phyloP scores from a whole-genome alignment of 2,888 invertebrate species.

The Rhimphoctona megacephalus region DNA sequence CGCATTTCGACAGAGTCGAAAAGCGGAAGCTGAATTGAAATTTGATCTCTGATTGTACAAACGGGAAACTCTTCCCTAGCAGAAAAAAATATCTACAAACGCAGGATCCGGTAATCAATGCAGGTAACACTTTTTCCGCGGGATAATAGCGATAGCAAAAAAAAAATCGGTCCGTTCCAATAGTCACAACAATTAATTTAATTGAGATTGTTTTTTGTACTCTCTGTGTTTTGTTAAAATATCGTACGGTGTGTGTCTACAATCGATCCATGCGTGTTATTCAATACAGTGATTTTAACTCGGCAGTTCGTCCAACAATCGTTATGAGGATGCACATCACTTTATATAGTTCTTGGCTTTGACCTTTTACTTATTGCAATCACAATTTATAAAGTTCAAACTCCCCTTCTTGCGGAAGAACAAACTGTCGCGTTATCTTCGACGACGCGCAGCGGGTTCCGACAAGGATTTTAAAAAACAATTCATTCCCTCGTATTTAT shows the following conservation, averaged over 20 bases:
- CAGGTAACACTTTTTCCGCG: slow-evolving; percentile 10
- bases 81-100: neutral
- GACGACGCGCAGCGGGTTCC: neutral
- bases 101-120: neutral
- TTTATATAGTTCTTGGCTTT: neutral
- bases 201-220: slow-evolving; percentile 59
- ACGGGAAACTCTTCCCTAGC: neutral
- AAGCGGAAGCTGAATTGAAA: slow-evolving; percentile 18
- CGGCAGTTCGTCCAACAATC: neutral
- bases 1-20: neutral
- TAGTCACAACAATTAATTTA: slow-evolving; percentile 73
- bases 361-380: slow-evolving; percentile 31
- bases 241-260: neutral
- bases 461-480: neutral
- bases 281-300: neutral
- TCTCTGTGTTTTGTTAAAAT: slow-evolving; percentile 47
- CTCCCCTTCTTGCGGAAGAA: neutral
- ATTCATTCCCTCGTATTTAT: neutral
- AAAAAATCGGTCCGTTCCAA: slow-evolving; percentile 60
- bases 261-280: neutral
- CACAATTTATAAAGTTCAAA: slow-evolving; percentile 26
- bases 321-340: neutral
- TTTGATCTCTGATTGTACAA: slow-evolving; percentile 41
- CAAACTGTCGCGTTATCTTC: neutral
- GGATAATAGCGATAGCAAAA: slow-evolving; percentile 41